Evolutionary conservation across 2,888 invertebrate species (phyloP), one percentile per base, ranked within the genome.

Genomic region (Phyllotreta striolata): DNA sequence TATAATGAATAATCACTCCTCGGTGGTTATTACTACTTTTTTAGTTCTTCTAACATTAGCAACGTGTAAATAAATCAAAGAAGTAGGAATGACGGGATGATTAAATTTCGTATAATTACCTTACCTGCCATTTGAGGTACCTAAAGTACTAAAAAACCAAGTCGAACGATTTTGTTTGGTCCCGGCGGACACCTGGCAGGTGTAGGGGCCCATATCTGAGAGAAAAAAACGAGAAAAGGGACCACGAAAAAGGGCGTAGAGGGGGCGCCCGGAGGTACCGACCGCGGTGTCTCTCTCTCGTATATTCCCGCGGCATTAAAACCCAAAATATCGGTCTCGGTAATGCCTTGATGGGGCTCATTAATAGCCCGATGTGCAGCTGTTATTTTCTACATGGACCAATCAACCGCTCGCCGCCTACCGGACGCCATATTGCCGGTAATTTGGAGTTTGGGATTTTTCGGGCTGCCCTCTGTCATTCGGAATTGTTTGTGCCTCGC

Each of bases 311-410:
- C 34, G 41, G 41, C 43, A 51, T 64, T 64, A 54, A 64, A 57
- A 60, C 64, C 24, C 24, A 24, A 65, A 65, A 65, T 65, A 62
- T 65, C 73, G 76, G 76, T 74, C 77, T 73, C 76, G 73, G 77
- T 74, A 74, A n/a, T 77, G 77, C 72, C 75, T 71, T 74, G 77
- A 78, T 78, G 79, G 77, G 75, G 74, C 76, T 76, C 77, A 78
- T 79, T 80, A 79, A 80, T 78, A 77, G 76, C 71, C 72, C 79
- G 80, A 78, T 76, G 78, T 78, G 78, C 80, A 80, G 79, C 80
- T 80, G 80, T 80, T 80, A 76, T 76, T 76, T 77, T 79, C 79
- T 78, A 78, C 78, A 77, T 79, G 80, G 80, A 80, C 80, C 80
- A 80, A 80, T 80, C 80, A 75, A 78, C 76, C 68, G 71, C 66